Evolutionary conservation across 1,140 invertebrate species (phyloP).

Genomic region (Sycobia sp.): DNA sequence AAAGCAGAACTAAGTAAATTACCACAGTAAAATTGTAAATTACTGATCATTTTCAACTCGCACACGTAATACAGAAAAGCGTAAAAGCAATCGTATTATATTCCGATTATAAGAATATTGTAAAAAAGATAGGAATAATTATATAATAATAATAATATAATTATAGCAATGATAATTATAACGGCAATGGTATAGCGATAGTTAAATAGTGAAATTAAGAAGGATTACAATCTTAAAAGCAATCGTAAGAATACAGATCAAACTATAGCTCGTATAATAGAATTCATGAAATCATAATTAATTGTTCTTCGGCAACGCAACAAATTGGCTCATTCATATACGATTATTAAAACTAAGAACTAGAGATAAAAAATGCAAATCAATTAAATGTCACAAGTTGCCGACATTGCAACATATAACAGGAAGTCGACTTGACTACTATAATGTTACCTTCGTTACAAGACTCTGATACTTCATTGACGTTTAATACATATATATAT

Average conservation of each 20-base stretch:
- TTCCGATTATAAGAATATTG: background rate
- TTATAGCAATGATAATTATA: background rate
- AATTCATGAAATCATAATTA: too few species aligned
- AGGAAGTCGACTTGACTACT: too few species aligned
- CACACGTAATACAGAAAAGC: too few species aligned
- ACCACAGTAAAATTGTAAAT: constrained; percentile 21
- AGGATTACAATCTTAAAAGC: constrained; percentile 17
- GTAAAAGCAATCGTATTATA: constrained; percentile 2
- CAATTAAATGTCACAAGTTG: too few species aligned
- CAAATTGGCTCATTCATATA: background rate
- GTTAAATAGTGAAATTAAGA: background rate
- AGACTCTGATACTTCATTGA: too few species aligned
- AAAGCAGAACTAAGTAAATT: too few species aligned
- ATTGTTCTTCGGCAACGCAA: constrained; percentile 29
- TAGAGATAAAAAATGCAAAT: too few species aligned
- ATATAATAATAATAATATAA: background rate
- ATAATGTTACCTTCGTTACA: too few species aligned
- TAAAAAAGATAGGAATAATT: background rate
- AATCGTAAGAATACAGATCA: too few species aligned
- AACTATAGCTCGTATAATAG: too few species aligned
- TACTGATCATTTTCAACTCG: constrained; percentile 31
- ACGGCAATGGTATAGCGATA: background rate
- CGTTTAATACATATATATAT: constrained; percentile 43
- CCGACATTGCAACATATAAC: too few species aligned
- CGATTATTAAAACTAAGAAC: too few species aligned